Evolutionary conservation across 2,797 vertebrate species (phyloP).

Genomic region (Cuniculus paca): DNA sequence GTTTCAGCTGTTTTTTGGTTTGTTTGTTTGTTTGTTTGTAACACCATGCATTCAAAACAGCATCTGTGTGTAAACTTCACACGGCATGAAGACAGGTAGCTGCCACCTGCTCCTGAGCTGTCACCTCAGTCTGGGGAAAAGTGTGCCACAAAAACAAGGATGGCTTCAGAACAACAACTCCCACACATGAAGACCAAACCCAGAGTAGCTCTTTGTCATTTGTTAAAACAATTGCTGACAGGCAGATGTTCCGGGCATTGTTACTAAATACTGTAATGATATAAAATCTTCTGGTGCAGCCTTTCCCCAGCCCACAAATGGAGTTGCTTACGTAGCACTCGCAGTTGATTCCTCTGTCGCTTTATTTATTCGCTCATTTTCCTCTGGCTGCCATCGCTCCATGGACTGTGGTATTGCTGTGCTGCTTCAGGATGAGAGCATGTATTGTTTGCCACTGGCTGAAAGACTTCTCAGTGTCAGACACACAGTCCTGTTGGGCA

Average conservation of each 20-base stretch:
- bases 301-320: not conserved
- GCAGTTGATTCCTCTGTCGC: not conserved
- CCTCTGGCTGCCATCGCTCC: not conserved
- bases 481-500: not conserved
- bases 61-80: not conserved
- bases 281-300: not conserved
- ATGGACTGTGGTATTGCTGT: not conserved
- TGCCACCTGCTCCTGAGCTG: not conserved
- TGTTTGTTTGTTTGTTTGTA: too few relatives aligned
- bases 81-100: not conserved
- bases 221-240: not conserved
- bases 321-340: not conserved
- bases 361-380: not conserved
- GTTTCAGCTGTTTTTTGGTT: not conserved
- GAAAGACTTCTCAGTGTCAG: not conserved
- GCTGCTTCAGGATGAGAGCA: not conserved
- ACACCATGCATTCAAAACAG: not conserved
- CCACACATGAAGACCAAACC: not conserved
- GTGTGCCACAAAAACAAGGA: not conserved
- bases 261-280: accelerated
- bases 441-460: not conserved
- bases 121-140: not conserved
- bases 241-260: not conserved
- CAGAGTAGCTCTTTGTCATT: not conserved
- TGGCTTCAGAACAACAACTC: not conserved